phyloP scores from a whole-genome alignment of 2,888 invertebrate genomes.

The Drosophila acutilabella region DNA sequence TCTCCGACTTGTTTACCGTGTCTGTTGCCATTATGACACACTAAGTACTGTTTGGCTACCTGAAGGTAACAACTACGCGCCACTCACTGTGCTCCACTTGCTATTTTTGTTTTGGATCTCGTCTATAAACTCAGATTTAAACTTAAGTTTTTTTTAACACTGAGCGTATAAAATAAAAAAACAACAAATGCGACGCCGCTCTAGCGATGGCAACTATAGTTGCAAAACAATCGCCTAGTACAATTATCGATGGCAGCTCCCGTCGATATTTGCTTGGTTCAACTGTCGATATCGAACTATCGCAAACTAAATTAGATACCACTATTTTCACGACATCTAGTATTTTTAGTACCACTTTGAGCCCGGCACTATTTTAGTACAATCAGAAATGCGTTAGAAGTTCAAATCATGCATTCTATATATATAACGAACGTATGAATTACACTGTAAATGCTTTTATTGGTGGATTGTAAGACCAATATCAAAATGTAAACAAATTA shows the following conservation, averaged over 20 bases:
- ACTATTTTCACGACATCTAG: too few relatives aligned
- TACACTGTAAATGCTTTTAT: too few relatives aligned
- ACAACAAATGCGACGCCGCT: slow-evolving; percentile 61
- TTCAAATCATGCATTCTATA: not conserved
- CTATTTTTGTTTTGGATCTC: slow-evolving; percentile 37
- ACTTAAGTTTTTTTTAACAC: slow-evolving; percentile 30
- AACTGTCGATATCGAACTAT: not conserved
- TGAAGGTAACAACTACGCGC: slow-evolving; percentile 9
- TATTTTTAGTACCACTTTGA: too few relatives aligned
- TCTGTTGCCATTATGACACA: slow-evolving; percentile 64
- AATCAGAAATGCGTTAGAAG: not conserved
- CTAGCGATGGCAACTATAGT: slow-evolving; percentile 37
- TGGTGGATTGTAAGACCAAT: not conserved
- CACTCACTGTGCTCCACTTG: slow-evolving; percentile 20
- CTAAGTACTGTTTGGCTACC: slow-evolving; percentile 35
- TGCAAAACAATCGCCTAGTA: slow-evolving; percentile 5
- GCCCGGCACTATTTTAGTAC: not conserved
- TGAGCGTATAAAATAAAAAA: slow-evolving; percentile 41
- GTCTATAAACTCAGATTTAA: slow-evolving; percentile 51
- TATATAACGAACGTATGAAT: not conserved
- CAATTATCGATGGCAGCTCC: not conserved
- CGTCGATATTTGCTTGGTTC: not conserved
- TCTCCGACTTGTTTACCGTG: slow-evolving; percentile 61
- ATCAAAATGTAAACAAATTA: slow-evolving; percentile 2
- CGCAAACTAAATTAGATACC: too few relatives aligned